Percentiles rank a stretch among this genome's conserved stretches.
These are phyloP conservation scores for Sclerurus mexicanus DNA, from an alignment of 2,113 vertebrate genomes.

Conservation along the genomic window DNA sequence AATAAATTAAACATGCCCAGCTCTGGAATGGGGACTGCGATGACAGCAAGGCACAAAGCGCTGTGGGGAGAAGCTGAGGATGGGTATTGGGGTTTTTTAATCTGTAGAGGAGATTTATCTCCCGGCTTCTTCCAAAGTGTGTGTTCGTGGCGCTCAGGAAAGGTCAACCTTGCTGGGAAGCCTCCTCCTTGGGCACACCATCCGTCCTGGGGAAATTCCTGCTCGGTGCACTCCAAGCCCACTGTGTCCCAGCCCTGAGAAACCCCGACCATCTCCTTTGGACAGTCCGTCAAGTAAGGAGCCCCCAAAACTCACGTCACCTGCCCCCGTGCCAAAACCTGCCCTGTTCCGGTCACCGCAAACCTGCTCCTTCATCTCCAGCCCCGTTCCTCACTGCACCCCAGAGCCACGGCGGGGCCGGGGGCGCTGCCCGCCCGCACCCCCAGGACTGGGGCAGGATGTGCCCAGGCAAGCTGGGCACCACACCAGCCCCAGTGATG, in stretches of 20 bases:
- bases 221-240: not conserved
- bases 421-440: not conserved
- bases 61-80: not conserved
- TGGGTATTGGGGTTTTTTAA: not conserved
- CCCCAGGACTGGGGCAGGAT: accelerated
- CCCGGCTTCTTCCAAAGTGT: not conserved
- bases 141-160: accelerated
- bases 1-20: not conserved
- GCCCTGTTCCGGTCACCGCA: not conserved
- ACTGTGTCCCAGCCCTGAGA: not conserved
- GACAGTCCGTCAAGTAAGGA: not conserved
- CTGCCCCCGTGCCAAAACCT: not conserved
- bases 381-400: not conserved
- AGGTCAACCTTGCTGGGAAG: not conserved
- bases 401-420: not conserved
- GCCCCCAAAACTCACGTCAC: not conserved
- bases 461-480: not conserved
- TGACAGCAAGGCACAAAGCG: not conserved
- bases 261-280: not conserved
- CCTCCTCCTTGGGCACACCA: accelerated
- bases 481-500: accelerated
- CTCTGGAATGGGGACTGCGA: not conserved
- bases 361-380: not conserved
- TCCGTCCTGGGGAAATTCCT: accelerated
- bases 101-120: not conserved